Percentiles rank a stretch among this genome's conserved stretches.
These are phyloP conservation scores for Anoncus sp. DNA, from an alignment of 2,888 invertebrate genomes.

Conservation along the genomic window DNA sequence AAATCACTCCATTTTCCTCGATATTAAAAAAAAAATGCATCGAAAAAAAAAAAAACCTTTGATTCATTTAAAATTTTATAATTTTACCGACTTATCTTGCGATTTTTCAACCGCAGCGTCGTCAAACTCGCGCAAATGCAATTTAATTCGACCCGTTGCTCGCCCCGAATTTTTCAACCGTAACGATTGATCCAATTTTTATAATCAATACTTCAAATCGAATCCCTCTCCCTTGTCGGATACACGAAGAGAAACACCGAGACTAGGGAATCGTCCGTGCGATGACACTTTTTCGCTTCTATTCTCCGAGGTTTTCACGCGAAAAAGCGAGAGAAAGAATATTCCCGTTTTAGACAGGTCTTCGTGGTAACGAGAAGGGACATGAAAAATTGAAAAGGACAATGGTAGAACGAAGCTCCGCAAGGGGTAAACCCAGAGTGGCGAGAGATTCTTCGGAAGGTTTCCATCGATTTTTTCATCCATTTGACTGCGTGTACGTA, in stretches of 20 bases:
- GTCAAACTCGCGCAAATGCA: no score
- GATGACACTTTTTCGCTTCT: conserved; percentile 22
- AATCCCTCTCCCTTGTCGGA: no score
- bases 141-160: not conserved
- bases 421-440: conserved; percentile 21
- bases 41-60: no score
- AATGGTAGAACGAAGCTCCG: not conserved
- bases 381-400: conserved; percentile 33
- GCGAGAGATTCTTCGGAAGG: conserved; percentile 16
- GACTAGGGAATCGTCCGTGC: conserved; percentile 23
- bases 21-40: no score
- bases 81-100: no score
- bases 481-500: not conserved
- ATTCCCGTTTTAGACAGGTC: conserved; percentile 37
- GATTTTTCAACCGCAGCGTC: no score
- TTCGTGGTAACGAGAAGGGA: conserved; percentile 29
- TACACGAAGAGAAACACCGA: no score
- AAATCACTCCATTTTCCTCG: no score
- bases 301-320: conserved; percentile 22
- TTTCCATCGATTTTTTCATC: conserved; percentile 45
- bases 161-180: not conserved
- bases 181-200: not conserved
- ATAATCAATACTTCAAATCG: not conserved
- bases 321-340: conserved; percentile 1
- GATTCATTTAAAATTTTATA: no score